Evolutionary conservation across 2,797 vertebrate species (phyloP), one percentile per base, ranked within the genome.

Genomic region (Lateolabrax maculatus): DNA sequence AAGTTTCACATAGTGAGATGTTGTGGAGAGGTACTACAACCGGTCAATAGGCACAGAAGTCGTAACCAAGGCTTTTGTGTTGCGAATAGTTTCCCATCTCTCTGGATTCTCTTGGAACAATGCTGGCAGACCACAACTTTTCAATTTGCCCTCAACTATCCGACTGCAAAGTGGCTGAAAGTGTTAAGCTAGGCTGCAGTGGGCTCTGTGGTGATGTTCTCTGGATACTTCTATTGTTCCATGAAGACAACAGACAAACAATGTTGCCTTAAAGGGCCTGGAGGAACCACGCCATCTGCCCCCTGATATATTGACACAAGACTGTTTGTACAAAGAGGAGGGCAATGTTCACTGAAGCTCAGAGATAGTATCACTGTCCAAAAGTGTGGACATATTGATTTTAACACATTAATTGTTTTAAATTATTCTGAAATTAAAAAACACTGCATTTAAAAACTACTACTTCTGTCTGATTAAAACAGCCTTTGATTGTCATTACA

Each of bases 141-240:
- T 87, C 71, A 74, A 73, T 81, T 71, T 82, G 49, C 56, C 61
- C 71, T 55, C 75, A 81, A 73, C 71, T 72, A 83, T 75, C 74
- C 2, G 34, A 53, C 68, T 57, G 63, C 66, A 60, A 34, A 4
- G n/a, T n/a, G n/a, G 67, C 65, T 83, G 37, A 74, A 68, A 78
- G 52, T 19, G 68, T 68, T 58, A 36, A 66, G 69, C 68, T 55
- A 15, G 46, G 68, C 61, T 61, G 56, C 52, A 49, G 34, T 29
- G 60, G 75, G 77, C 71, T 83, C 58, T 21, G 64, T 60, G 81
- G 77, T 21, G 70, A 78, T 83, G 66, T 72, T 80, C 49, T 87
- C 41, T 84, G 71, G 80, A 84, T 79, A 53, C 73, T 58, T 79
- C 56, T 71, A 87, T 87, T 84, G 85, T 88, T 89, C 64, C 11